Evolutionary conservation across 2,113 vertebrate genomes (phyloP).

Genomic region (Penelope pileata): DNA sequence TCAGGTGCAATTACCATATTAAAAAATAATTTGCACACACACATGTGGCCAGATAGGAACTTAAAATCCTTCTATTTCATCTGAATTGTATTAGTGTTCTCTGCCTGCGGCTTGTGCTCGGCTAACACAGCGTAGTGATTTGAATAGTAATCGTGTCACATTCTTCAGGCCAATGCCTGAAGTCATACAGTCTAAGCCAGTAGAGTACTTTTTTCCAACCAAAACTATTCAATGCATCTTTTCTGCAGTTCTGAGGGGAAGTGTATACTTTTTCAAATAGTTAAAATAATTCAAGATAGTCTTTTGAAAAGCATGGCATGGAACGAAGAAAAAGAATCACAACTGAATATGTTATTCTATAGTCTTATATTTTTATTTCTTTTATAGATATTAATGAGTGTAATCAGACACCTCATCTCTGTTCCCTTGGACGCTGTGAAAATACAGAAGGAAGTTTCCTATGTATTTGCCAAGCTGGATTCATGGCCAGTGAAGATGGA

Average conservation of each 20-base stretch:
- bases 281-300: background rate
- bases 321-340: background rate
- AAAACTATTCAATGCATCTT: background rate
- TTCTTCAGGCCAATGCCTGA: background rate
- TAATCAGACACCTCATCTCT: conserved; percentile 76
- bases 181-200: background rate
- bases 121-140: background rate
- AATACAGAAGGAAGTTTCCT: conserved; percentile 91
- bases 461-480: conserved; percentile 87
- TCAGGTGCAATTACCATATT: background rate
- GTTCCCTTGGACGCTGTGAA: conserved; percentile 86
- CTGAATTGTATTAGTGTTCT: background rate
- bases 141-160: background rate
- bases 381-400: conserved; percentile 90
- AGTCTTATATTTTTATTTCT: conserved; percentile 5
- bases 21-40: background rate
- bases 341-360: background rate
- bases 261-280: background rate
- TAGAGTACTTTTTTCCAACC: background rate
- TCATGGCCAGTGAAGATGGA: conserved; percentile 82
- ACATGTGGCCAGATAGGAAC: background rate
- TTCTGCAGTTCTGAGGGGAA: background rate
- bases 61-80: background rate
- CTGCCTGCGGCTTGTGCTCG: background rate
- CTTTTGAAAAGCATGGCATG: background rate